Conservation (phyloP, 2,888 invertebrate species). For the Cryptophagus acutangulus region DNA sequence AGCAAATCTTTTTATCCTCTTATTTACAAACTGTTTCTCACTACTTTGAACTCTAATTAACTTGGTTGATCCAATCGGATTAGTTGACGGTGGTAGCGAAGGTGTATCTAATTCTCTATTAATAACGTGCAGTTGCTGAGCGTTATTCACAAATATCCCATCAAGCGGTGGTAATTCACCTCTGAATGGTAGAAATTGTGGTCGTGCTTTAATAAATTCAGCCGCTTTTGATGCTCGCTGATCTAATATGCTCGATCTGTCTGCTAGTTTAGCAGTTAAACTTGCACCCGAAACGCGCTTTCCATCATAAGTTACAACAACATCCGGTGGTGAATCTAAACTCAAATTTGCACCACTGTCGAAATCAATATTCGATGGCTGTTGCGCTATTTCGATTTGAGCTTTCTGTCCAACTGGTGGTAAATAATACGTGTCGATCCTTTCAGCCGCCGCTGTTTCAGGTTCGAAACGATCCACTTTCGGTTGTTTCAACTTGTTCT, state of each 20-base stretch:
- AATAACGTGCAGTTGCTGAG: constrained; percentile 37
- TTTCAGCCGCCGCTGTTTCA: constrained; percentile 58
- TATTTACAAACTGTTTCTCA: constrained; percentile 25
- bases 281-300: constrained; percentile 67
- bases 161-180: constrained; percentile 66
- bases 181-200: constrained; percentile 70
- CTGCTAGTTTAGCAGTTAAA: constrained; percentile 46
- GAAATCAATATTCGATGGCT: constrained; percentile 49
- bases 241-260: constrained; percentile 31
- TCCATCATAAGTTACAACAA: constrained; percentile 71
- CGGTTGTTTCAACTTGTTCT: constrained; percentile 21
- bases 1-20: constrained; percentile 34
- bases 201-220: constrained; percentile 57
- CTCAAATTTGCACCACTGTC: constrained; percentile 34
- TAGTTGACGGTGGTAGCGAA: constrained; percentile 22
- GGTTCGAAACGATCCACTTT: constrained; percentile 17
- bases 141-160: constrained; percentile 45
- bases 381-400: constrained; percentile 26
- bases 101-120: constrained; percentile 42
- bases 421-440: constrained; percentile 66
- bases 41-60: constrained; percentile 44
- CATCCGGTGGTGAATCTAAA: constrained; percentile 47
- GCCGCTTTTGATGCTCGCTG: constrained; percentile 52
- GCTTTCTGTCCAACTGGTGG: constrained; percentile 58
- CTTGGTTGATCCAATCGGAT: constrained; percentile 44